Evolutionary conservation across 2,113 vertebrate species (phyloP), one percentile per base, ranked within the genome.

Genomic region (Cyphomyrus discorhynchus): DNA sequence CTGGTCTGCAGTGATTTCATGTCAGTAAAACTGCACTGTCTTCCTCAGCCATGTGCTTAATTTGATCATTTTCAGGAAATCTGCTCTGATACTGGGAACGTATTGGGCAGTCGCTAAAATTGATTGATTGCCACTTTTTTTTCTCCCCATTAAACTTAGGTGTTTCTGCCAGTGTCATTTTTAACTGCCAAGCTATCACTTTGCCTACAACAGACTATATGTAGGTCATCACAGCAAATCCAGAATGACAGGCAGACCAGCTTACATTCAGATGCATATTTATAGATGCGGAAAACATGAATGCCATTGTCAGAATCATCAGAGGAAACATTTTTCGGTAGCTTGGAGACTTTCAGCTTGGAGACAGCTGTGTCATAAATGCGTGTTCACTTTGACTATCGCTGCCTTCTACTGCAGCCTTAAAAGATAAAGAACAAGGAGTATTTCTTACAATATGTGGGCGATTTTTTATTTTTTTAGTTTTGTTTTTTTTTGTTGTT

Each of bases 241-340:
- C 39, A 88, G 87, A 88, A 53, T 89, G 89, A 89, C 80, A 85
- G 52, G 39, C 52, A 85, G 82, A 85, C 80, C 77, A 85, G 52
- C 52, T 89, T 24, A 85, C 35, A 56, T 50, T 62, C 77, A 39
- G 31, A 58, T 89, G 89, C 35, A 58, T 56, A 85, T 56, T 56
- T 46, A 53, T 80, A 89, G 50, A 52, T 47, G 11, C 24, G 7
- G 15, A 27, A 88, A 88, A 66, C 86, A 58, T 83, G 49, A 84
- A 45, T 58, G 88, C 80, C 56, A 84, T 45, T 56, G 77, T 89
- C 89, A 58, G 39, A 58, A 56, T 87, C 85, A 35, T 87, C 13
- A 35, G 89, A 62, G 52, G 35, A 10, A 27, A 89, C 31, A 70
- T 82, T 47, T 35, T 27, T 83, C 17, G 7, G 56, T 9, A 13